A percentile compares a stretch with the other conserved stretches of the same genome.
Conservation (phyloP, 2,888 invertebrate genomes). For the Malacosoma neustria region DNA sequence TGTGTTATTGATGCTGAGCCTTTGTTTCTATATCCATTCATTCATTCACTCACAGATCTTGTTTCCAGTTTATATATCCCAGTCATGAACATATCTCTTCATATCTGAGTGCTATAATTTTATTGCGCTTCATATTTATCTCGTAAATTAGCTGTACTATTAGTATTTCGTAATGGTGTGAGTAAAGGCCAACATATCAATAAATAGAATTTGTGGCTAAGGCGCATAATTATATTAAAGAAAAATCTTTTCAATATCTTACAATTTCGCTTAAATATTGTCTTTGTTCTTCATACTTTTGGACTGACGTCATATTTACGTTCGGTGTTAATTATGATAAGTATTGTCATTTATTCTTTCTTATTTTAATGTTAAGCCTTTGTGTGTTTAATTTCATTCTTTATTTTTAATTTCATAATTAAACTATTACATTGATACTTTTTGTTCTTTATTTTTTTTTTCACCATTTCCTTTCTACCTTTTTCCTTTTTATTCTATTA, state of each 20-base stretch:
- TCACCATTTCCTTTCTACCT: slow-evolving; percentile 40
- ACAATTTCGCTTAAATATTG: slow-evolving; percentile 22
- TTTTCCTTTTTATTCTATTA: slow-evolving; percentile 25
- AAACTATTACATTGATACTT: slow-evolving; percentile 67
- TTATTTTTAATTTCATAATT: slow-evolving; percentile 72
- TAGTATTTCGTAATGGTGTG: slow-evolving; percentile 38
- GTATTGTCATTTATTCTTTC: slow-evolving; percentile 40
- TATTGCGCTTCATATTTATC: slow-evolving; percentile 52
- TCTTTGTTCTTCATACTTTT: slow-evolving; percentile 19
- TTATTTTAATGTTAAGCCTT: slow-evolving; percentile 68
- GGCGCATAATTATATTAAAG: slow-evolving; percentile 30
- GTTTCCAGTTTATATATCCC: slow-evolving; percentile 16
- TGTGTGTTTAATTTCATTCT: slow-evolving; percentile 73
- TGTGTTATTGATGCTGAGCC: slow-evolving; percentile 9
- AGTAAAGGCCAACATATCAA: slow-evolving; percentile 63
- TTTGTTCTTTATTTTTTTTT: slow-evolving; percentile 66
- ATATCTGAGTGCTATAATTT: slow-evolving; percentile 52
- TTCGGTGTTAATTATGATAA: slow-evolving; percentile 35
- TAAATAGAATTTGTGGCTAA: slow-evolving; percentile 49
- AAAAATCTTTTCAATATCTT: slow-evolving; percentile 11
- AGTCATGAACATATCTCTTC: slow-evolving; percentile 49
- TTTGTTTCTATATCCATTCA: slow-evolving; percentile 9
- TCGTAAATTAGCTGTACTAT: slow-evolving; percentile 49
- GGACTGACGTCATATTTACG: slow-evolving; percentile 14
- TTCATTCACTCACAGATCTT: slow-evolving; percentile 12